These are phyloP conservation scores for Cryptoleucopteryx plumbea DNA, from an alignment of 2,113 vertebrate genomes.

Conservation along the genomic window DNA sequence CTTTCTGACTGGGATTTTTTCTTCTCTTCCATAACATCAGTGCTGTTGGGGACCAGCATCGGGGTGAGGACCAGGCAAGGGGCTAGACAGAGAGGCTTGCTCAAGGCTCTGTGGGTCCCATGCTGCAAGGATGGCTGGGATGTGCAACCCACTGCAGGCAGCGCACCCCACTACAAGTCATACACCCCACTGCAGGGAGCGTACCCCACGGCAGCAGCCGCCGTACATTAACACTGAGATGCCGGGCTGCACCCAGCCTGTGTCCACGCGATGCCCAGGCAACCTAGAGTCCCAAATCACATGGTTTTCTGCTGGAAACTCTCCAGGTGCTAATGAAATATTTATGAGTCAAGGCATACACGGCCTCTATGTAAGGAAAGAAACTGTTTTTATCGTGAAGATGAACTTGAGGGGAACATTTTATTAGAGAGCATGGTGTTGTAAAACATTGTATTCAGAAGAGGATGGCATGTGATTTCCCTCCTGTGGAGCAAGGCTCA, in stretches of 20 bases:
- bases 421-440: neutral
- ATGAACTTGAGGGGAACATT: neutral
- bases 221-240: accelerated
- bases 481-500: neutral
- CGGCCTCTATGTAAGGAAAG: neutral
- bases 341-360: neutral
- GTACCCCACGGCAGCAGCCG: neutral
- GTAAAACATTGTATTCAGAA: neutral
- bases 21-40: neutral
- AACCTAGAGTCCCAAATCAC: neutral
- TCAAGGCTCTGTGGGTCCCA: neutral
- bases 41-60: accelerated
- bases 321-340: neutral
- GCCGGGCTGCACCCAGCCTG: neutral
- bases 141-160: neutral
- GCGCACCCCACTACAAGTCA: neutral
- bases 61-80: neutral
- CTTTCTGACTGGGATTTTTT: neutral
- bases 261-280: neutral
- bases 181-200: accelerated
- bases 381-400: neutral
- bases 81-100: no score
- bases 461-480: neutral
- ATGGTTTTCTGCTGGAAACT: neutral
- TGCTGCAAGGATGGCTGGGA: neutral